phyloP scores from a whole-genome alignment of 2,113 vertebrate species.

The Acanthisitta chloris region DNA sequence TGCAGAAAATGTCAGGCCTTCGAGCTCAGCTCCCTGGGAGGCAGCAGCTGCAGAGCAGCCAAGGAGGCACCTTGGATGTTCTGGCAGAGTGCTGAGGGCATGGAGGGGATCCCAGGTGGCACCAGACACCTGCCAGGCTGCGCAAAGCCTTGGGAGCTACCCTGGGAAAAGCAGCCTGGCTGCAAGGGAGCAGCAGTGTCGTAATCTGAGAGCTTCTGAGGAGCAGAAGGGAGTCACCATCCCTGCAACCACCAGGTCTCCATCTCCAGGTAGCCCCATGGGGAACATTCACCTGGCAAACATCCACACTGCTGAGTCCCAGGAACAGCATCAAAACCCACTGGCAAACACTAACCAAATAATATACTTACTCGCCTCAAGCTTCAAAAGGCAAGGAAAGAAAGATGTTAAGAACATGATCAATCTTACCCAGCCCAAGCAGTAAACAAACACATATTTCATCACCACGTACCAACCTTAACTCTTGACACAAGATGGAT shows the following conservation, averaged over 20 bases:
- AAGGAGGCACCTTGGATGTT: fast-evolving
- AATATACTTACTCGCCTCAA: not conserved
- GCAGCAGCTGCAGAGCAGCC: not conserved
- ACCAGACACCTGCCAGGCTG: not conserved
- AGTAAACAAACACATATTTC: conserved; percentile 70
- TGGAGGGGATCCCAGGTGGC: not conserved
- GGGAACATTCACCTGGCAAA: not conserved
- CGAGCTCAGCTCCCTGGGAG: not conserved
- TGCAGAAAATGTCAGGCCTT: not conserved
- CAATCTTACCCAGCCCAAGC: conserved; percentile 33
- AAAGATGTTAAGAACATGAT: conserved; percentile 45
- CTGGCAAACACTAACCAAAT: not conserved
- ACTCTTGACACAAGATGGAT: conserved; percentile 53
- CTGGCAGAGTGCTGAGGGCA: not conserved
- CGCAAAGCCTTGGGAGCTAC: not conserved
- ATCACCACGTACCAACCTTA: conserved; percentile 36
- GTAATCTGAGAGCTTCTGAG: fast-evolving
- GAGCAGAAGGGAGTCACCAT: not conserved
- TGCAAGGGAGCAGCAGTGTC: not conserved
- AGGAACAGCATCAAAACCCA: not conserved
- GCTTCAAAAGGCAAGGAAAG: conserved; percentile 38
- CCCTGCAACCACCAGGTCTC: not conserved
- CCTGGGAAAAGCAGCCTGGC: not conserved
- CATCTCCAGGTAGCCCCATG: fast-evolving
- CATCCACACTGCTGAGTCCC: not conserved